Base-by-base conservation (phyloP, 2,888 invertebrate species). In the Drosophila demipolita region DNA sequence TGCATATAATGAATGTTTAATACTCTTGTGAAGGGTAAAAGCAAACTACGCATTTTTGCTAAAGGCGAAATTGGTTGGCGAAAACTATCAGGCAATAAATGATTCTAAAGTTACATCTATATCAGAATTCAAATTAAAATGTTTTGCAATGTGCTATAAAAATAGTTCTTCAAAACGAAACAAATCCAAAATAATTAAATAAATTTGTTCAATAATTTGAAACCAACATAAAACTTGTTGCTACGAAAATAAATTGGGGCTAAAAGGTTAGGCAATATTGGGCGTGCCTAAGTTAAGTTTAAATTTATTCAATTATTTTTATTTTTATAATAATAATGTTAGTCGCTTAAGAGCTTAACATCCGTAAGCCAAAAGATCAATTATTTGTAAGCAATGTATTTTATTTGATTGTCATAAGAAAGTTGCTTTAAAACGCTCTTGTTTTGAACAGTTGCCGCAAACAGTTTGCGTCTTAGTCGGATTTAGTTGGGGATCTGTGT, bases 401-500 rank as follows among this genome's bases (percentile, higher is more conserved):
- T 29, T 0, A 20, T 26, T 20, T 32, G n/a, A 9, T 29, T 49
- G n/a, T 15, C n/a, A 38, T 29, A 45, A 17, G 6, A 50, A 32
- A 50, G 11, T 12, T n/a, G 50, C 15, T 15, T 40, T n/a, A 20
- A 33, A 15, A 17, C 45, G 49, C 60, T 54, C 38, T 26, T 11
- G 26, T 64, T 58, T 42, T 20, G 15, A 23, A 49, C 54, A 68
- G 68, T 73, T 29, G 35, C 35, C 48, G 48, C 26, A 36, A 57
- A 53, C 38, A 42, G 75, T 58, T 66, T 66, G 59, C 58, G 63
- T 23, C 49, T 65, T 42, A 49, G 64, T 63, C 32, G 68, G 58
- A 63, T 66, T 73, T 59, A 17, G 73, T 38, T 66, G 67, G 71
- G 73, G 67, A 75, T 75, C 73, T 83, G 65, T 78, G 85, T 83